These are phyloP conservation scores for Myiozetetes cayanensis DNA, from an alignment of 2,113 vertebrate genomes.

Conservation along the genomic window DNA sequence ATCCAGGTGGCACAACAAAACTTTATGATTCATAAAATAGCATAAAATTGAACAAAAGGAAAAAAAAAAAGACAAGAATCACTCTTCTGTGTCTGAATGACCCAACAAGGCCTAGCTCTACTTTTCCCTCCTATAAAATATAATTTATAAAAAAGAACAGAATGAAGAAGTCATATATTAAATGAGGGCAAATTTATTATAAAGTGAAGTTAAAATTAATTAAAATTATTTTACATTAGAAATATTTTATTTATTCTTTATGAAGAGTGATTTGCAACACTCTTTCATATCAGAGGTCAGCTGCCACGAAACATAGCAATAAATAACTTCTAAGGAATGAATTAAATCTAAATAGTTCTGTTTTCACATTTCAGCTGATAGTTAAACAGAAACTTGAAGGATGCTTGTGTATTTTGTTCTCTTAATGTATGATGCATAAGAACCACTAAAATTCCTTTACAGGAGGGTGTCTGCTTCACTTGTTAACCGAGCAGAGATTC, in stretches of 20 bases:
- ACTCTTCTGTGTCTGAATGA: background rate
- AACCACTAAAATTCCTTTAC: background rate
- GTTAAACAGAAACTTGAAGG: background rate
- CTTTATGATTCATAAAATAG: background rate
- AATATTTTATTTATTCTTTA: background rate
- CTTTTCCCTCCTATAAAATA: background rate
- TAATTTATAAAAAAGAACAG: background rate
- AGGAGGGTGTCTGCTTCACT: background rate
- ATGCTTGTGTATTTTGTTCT: background rate
- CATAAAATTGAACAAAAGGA: background rate
- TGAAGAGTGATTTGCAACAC: background rate
- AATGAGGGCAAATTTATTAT: background rate
- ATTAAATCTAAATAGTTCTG: background rate
- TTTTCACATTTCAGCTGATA: background rate
- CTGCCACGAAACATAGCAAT: background rate
- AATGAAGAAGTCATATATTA: background rate
- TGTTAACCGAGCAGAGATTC: background rate
- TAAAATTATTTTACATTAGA: background rate
- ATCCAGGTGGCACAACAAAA: background rate
- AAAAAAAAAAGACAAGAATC: background rate
- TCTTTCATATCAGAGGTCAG: background rate
- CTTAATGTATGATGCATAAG: background rate
- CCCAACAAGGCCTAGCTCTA: background rate
- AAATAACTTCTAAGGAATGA: background rate
- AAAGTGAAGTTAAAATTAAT: background rate